phyloP scores from a whole-genome alignment of 1,140 invertebrate species.

The Aphis gossypii region DNA sequence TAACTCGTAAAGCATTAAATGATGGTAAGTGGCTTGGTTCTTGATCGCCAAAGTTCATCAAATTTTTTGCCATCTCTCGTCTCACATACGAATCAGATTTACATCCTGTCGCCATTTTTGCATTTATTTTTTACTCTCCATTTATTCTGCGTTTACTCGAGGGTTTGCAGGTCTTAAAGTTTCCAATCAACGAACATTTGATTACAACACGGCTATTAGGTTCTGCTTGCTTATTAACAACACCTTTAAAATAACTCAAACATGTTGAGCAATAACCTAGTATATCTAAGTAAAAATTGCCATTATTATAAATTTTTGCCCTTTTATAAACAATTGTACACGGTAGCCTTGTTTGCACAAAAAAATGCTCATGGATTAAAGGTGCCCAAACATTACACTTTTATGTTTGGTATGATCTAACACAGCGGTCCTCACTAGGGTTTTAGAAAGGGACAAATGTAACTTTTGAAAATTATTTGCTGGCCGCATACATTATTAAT shows the following conservation, averaged over 20 bases:
- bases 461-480: too few species aligned
- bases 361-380: constrained; percentile 17
- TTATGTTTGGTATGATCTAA: not conserved
- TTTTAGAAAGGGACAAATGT: too few species aligned
- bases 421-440: too few species aligned
- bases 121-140: not conserved
- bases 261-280: not conserved
- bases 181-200: not conserved
- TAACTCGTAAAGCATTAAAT: not conserved
- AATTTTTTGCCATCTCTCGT: not conserved
- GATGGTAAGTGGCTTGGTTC: not conserved
- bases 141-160: not conserved
- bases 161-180: not conserved
- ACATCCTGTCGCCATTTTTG: not conserved
- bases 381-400: not conserved
- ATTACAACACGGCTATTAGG: not conserved
- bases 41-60: not conserved
- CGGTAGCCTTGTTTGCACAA: not conserved
- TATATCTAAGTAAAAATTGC: not conserved
- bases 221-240: not conserved
- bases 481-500: too few species aligned
- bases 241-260: not conserved
- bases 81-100: not conserved
- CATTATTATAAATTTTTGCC: not conserved
- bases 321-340: constrained; percentile 21